These are phyloP conservation scores for Branchinecta lynchi DNA, from an alignment of 1,140 invertebrate genomes.

Conservation along the genomic window DNA sequence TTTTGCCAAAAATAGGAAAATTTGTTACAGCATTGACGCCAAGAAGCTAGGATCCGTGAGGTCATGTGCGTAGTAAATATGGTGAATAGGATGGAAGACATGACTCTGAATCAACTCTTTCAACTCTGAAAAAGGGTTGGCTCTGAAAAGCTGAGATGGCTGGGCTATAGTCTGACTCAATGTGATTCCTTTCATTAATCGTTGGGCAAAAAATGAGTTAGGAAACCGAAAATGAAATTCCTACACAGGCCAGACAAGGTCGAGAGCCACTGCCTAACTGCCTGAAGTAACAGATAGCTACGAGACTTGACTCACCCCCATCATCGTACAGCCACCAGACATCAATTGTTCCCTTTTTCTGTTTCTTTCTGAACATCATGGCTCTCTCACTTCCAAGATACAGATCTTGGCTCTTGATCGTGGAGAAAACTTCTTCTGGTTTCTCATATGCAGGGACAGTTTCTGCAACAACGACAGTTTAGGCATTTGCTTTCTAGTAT, in stretches of 20 bases:
- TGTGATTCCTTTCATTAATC: too few species aligned
- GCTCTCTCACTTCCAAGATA: neutral
- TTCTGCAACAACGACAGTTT: slow-evolving; percentile 33
- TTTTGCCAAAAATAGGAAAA: too few species aligned
- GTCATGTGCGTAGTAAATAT: too few species aligned
- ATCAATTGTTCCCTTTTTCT: slow-evolving; percentile 61
- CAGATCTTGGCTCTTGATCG: neutral
- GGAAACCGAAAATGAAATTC: neutral
- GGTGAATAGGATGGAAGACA: too few species aligned
- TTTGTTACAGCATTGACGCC: too few species aligned
- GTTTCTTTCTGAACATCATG: slow-evolving; percentile 33
- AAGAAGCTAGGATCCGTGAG: too few species aligned
- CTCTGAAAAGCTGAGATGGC: too few species aligned
- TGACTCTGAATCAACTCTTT: too few species aligned
- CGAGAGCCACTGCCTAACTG: neutral
- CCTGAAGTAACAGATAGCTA: neutral
- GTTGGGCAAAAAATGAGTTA: neutral
- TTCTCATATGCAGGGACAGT: slow-evolving; percentile 21
- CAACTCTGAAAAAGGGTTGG: too few species aligned
- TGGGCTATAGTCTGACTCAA: too few species aligned
- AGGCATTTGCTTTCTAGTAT: slow-evolving; percentile 27
- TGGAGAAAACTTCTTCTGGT: neutral
- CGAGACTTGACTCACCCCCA: slow-evolving; percentile 43
- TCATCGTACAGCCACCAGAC: slow-evolving; percentile 98
- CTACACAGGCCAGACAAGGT: neutral